phyloP scores from a whole-genome alignment of 1,140 invertebrate species.

The Delia radicum region DNA sequence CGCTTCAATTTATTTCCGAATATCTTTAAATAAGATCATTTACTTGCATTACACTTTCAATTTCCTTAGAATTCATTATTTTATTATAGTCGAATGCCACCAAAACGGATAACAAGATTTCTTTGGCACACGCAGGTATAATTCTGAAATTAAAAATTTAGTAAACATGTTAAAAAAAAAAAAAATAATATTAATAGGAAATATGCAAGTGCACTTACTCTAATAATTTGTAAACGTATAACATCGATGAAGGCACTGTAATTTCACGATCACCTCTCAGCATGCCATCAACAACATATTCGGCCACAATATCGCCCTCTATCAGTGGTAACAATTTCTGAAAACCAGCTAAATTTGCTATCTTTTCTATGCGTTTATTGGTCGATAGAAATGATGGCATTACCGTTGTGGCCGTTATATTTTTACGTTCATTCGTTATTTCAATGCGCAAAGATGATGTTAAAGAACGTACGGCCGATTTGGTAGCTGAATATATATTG shows the following conservation, averaged over 20 bases:
- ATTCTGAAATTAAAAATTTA: background rate
- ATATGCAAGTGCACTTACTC: background rate
- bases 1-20: too few species aligned
- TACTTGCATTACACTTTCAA: background rate
- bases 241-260: background rate
- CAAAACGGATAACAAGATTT: background rate
- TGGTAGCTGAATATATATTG: slow-evolving; percentile 64
- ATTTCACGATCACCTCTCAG: background rate
- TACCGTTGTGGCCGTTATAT: slow-evolving; percentile 6
- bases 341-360: background rate
- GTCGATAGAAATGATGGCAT: slow-evolving; percentile 25
- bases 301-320: background rate
- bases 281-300: slow-evolving; percentile 8
- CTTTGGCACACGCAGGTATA: background rate
- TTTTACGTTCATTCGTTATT: background rate
- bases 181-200: background rate
- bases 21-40: too few species aligned
- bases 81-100: background rate
- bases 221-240: background rate
- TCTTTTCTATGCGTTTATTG: background rate
- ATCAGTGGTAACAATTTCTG: background rate
- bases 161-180: background rate
- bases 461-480: slow-evolving; percentile 70
- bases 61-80: background rate
- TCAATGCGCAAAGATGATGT: slow-evolving; percentile 64